Base-by-base conservation (phyloP, 2,797 vertebrate species). In the Oryzias sinensis region DNA sequence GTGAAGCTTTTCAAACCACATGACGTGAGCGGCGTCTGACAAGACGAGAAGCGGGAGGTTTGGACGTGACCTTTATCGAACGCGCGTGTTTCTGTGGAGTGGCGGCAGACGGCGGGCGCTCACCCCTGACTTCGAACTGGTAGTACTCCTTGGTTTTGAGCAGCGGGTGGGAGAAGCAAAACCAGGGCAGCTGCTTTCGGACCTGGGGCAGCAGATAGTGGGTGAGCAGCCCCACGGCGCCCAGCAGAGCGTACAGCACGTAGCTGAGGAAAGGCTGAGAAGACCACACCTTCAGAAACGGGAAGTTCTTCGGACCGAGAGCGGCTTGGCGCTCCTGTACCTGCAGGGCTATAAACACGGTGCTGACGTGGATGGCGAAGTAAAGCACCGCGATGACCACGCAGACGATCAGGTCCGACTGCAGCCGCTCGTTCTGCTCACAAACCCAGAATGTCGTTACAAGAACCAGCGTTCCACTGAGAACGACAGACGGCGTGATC, bases 311-410 rank as follows among this genome's bases (percentile, higher is more conserved):
- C 2, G 9, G 9, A 11, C 2, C 33, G 2, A 11, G 33, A 37
- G 33, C n/a, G 42, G 42, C 42, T 16, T 2, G 14, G 49, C 6
- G 45, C 8, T 4, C 4, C 53, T 16, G 42, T 91, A 99, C 97
- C 96, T 99, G 97, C 50, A 99, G 89, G 17, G 93, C 97, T 54
- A 97, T 97, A 88, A 99, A 99, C 65, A 98, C 96, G 0, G 97
- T 99, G 91, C 97, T 99, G 84, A 99, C 97, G 0, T 99, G 97
- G 87, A 99, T 97, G 79, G 97, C 97, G 59, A 99, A 99, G 89
- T 96, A 98, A 62, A 99, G 93, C 61, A 99, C 95, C 51, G 95
- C 97, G 44, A 98, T 95, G 54, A 97, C 90, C 49, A 97, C 74
- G 68, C 97, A 99, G 53, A 99, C 94, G 15, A 99, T 96, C 77